Evolutionary conservation across 2,888 invertebrate species (phyloP).

Genomic region (Agrotis exclamationis): DNA sequence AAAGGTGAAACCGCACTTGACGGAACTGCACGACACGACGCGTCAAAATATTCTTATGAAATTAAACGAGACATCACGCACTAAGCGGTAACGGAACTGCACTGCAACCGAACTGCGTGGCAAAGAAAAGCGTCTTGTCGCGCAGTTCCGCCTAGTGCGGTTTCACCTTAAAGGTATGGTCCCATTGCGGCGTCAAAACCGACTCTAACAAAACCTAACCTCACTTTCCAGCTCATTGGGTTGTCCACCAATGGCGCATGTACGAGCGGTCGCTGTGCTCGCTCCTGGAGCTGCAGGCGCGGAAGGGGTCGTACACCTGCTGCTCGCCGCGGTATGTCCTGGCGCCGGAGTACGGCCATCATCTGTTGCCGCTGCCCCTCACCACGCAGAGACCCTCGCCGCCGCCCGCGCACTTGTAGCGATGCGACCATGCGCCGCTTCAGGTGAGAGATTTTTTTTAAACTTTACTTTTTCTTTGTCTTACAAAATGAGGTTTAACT

Average conservation of each 20-base stretch:
- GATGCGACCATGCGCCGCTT: conserved; percentile 82
- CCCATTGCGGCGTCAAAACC: background rate
- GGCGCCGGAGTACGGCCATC: conserved; percentile 84
- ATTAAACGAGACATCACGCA: too few species aligned
- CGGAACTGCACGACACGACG: too few species aligned
- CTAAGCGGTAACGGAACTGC: too few species aligned
- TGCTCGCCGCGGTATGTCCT: conserved; percentile 86
- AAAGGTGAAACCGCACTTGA: too few species aligned
- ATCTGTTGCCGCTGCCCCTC: conserved; percentile 83
- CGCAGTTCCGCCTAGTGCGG: too few species aligned
- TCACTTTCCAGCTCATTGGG: conserved; percentile 81
- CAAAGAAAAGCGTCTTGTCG: too few species aligned
- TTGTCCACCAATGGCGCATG: conserved; percentile 87
- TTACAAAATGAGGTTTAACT: too few species aligned
- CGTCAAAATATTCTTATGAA: too few species aligned
- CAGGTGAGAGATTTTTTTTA: conserved; percentile 42
- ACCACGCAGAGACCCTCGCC: conserved; percentile 85
- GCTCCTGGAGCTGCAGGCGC: conserved; percentile 85
- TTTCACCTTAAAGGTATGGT: too few species aligned
- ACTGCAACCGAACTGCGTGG: too few species aligned
- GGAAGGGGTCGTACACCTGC: conserved; percentile 83
- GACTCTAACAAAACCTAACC: background rate
- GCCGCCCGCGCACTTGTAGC: conserved; percentile 90
- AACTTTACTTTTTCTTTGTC: too few species aligned
- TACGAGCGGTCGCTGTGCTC: conserved; percentile 88